Evolutionary conservation across 2,888 invertebrate genomes (phyloP), one percentile per base, ranked within the genome.

Genomic region (Microplitis deprimator): DNA sequence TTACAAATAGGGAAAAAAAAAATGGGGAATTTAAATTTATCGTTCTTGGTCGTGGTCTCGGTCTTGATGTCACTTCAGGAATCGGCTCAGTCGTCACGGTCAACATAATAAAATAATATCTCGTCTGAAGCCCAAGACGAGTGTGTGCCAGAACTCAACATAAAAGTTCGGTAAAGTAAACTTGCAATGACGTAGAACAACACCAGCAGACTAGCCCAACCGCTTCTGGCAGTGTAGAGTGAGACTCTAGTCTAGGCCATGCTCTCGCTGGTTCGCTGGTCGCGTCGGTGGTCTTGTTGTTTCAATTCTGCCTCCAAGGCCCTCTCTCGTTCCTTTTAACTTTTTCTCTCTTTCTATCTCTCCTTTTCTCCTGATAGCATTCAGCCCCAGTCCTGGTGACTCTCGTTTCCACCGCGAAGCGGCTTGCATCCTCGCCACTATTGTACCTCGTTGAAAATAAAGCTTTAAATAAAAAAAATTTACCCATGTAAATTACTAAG

Each of bases 111-210:
- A 29, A 29, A 29, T 29, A 29, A 29, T 4, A 29, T 29, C 29
- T 4, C 29, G 3, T 29, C 29, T 29, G 4, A 29, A 29, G 29
- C 29, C 29, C 29, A 29, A 29, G 29, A 29, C 29, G 29, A 29
- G 29, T 29, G 29, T 29, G 29, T 29, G 29, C 29, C 29, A 29
- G 59, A 62, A 77, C 74, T 62, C 62, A 60, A 60, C 16, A 62
- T 39, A 60, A 83, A 87, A 87, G 84, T 85, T 85, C 82, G 79
- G 82, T 79, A 85, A 87, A 87, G 87, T 87, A 86, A 88, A 88
- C 86, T 87, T 84, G 84, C 82, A 83, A 83, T 84, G 79, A 81
- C 78, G 79, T 61, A 13, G 61, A 64, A 29, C 29, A 29, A 29
- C 29, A 61, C 65, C 40, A 82, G 82, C 80, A 80, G 83, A 81